Evolutionary conservation across 2,797 vertebrate species (phyloP).

Genomic region (Hapalemur alaotrensis): DNA sequence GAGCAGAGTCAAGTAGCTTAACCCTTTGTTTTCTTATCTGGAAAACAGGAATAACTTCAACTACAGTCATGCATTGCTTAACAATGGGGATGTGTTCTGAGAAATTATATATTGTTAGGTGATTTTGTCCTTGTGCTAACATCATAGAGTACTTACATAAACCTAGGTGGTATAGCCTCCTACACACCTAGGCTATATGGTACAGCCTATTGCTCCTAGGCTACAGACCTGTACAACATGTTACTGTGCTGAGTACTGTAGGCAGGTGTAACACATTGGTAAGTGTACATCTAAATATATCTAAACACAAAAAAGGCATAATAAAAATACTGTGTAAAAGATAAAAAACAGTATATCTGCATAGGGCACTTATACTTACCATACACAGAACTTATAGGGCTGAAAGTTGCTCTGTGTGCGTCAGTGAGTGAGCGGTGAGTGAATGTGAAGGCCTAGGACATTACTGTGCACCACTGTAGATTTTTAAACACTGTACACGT

Average conservation of each 20-base stretch:
- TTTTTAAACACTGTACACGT: not conserved
- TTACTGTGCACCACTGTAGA: not conserved
- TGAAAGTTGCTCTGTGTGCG: not conserved
- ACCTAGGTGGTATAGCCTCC: not conserved
- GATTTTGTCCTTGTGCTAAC: not conserved
- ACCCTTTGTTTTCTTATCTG: not conserved
- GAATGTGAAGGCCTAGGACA: not conserved
- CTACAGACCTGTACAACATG: not conserved
- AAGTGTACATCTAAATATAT: not conserved
- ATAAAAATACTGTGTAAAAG: not conserved
- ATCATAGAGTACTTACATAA: not conserved
- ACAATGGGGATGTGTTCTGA: not conserved
- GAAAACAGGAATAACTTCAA: not conserved
- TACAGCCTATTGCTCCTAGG: not conserved
- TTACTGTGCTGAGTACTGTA: not conserved
- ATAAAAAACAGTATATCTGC: not conserved
- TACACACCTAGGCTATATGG: not conserved
- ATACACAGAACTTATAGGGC: no score
- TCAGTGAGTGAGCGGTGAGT: not conserved
- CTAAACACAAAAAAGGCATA: not conserved
- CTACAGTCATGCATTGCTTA: not conserved
- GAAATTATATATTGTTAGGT: not conserved
- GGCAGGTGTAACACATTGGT: not conserved
- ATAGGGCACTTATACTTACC: not conserved
- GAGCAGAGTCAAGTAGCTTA: not conserved